Evolutionary conservation across 2,888 invertebrate species (phyloP).

Genomic region (Matsumyia berberina): DNA sequence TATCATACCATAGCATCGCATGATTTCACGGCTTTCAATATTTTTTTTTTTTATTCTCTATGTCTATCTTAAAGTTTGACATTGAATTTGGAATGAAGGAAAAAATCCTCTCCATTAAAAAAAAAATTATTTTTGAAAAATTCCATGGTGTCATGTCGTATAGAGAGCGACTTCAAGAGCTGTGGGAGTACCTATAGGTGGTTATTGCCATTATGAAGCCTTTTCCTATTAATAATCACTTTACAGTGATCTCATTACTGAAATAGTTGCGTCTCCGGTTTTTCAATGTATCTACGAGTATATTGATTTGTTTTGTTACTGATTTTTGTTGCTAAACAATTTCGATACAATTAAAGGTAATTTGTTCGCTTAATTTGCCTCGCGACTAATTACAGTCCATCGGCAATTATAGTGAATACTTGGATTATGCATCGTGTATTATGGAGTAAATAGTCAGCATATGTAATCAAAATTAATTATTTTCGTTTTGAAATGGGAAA

Average conservation of each 20-base stretch:
- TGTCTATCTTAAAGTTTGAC: constrained; percentile 45
- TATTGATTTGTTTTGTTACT: not conserved
- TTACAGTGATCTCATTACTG: constrained; percentile 52
- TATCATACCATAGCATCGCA: constrained; percentile 12
- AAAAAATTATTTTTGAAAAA: constrained; percentile 11
- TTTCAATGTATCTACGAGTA: not conserved
- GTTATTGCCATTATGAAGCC: constrained; percentile 39
- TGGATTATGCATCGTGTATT: too few species aligned
- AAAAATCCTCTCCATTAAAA: too few species aligned
- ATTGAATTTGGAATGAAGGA: constrained; percentile 40
- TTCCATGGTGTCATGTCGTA: constrained; percentile 10
- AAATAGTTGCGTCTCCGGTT: not conserved
- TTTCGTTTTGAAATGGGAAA: too few species aligned
- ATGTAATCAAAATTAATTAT: too few species aligned
- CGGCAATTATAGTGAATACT: too few species aligned
- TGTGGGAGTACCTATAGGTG: constrained; percentile 28
- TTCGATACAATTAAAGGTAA: too few species aligned
- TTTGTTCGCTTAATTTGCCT: too few species aligned
- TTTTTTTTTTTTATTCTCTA: too few species aligned
- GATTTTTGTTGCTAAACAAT: too few species aligned
- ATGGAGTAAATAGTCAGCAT: too few species aligned
- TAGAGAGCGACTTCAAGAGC: not conserved
- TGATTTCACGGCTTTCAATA: constrained; percentile 16
- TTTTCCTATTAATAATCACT: constrained; percentile 28
- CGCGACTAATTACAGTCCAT: too few species aligned